These are phyloP conservation scores for Acomys russatus DNA, from an alignment of 2,797 vertebrate species.

Conservation along the genomic window DNA sequence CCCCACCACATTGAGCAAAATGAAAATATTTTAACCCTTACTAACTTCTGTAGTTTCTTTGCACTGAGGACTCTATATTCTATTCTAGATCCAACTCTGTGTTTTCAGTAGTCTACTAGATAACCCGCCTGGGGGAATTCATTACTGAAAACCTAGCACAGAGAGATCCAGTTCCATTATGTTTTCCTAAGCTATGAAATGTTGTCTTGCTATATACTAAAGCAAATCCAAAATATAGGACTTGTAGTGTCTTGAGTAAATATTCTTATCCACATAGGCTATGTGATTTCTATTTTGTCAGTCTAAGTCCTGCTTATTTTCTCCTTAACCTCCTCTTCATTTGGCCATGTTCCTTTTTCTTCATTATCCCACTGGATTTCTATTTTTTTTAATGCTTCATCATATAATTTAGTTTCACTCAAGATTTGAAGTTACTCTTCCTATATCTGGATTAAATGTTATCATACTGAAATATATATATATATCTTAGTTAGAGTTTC, in stretches of 20 bases:
- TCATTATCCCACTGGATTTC: background rate
- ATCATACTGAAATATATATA: background rate
- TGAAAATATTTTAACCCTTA: background rate
- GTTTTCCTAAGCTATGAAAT: background rate
- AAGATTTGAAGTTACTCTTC: conserved; percentile 16
- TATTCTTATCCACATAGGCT: background rate
- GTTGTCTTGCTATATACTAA: background rate
- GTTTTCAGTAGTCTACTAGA: background rate
- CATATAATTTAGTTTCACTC: background rate
- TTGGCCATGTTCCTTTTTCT: background rate
- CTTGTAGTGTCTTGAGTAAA: background rate
- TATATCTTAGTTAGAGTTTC: no score
- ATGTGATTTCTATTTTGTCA: background rate
- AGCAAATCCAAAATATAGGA: background rate
- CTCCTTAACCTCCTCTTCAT: background rate
- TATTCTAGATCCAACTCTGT: background rate
- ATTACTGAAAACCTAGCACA: background rate
- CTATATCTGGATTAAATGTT: background rate
- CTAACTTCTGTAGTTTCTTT: background rate
- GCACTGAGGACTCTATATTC: background rate
- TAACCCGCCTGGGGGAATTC: background rate
- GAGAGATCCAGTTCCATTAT: background rate
- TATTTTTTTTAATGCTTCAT: background rate
- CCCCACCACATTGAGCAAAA: background rate
- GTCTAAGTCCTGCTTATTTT: background rate